A percentile compares a stretch with the other conserved stretches of the same genome.
phyloP scores from a whole-genome alignment of 2,888 invertebrate species.

The Pollenia amentaria region DNA sequence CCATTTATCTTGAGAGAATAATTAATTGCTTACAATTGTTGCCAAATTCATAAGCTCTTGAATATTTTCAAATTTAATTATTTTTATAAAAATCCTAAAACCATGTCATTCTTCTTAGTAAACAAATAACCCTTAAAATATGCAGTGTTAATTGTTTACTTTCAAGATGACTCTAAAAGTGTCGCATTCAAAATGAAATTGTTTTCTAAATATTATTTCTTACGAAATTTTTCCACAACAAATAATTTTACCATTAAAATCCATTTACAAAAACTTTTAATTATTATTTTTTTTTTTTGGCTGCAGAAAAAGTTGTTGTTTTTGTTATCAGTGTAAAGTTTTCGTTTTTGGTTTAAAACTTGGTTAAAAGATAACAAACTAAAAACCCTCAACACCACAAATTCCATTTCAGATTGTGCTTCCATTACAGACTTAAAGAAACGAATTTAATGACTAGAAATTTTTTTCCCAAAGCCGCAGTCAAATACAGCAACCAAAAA shows the following conservation, averaged over 20 bases:
- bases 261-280: constrained; percentile 37
- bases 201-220: neutral
- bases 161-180: no score
- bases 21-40: no score
- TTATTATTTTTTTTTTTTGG: constrained; percentile 1
- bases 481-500: constrained; percentile 4
- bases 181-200: neutral
- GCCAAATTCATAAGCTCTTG: no score
- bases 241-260: neutral
- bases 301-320: neutral
- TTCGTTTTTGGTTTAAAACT: neutral
- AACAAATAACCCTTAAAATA: neutral
- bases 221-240: constrained; percentile 12
- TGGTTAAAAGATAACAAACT: constrained; percentile 9
- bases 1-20: no score
- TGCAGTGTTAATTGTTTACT: neutral
- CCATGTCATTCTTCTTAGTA: no score
- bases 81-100: neutral
- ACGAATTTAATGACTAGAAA: constrained; percentile 51
- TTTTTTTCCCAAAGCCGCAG: constrained; percentile 10
- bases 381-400: constrained; percentile 35
- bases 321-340: constrained; percentile 14
- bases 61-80: neutral
- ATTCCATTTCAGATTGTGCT: constrained; percentile 27
- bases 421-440: constrained; percentile 55